Percentiles rank a stretch among this genome's conserved stretches.
These are phyloP conservation scores for Saccopteryx leptura DNA, from an alignment of 2,113 vertebrate genomes.

Conservation along the genomic window DNA sequence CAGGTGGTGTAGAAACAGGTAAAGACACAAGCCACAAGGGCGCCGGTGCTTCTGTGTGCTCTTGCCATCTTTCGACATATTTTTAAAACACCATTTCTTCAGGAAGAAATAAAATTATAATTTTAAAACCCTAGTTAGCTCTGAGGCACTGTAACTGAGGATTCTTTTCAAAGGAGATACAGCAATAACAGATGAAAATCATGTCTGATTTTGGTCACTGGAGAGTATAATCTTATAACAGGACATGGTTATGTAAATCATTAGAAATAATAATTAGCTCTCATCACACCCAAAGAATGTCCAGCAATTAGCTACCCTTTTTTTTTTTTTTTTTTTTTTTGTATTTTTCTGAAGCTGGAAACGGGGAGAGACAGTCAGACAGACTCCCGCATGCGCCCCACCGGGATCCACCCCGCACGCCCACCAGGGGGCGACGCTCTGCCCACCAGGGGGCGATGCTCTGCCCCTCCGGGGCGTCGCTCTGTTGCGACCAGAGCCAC, in stretches of 20 bases:
- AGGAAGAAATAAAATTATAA: constrained; percentile 8
- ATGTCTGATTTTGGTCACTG: not conserved
- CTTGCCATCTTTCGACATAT: not conserved
- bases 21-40: not conserved
- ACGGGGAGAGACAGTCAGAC: too few species aligned
- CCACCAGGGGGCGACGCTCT: too few species aligned
- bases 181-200: not conserved
- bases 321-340: too few species aligned
- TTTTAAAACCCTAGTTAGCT: not conserved
- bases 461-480: too few species aligned
- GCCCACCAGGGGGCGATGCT: too few species aligned
- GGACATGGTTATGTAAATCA: not conserved
- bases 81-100: not conserved
- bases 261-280: not conserved
- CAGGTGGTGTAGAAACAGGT: not conserved
- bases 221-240: not conserved
- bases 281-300: constrained; percentile 29
- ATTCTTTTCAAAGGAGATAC: not conserved
- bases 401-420: too few species aligned
- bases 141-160: not conserved
- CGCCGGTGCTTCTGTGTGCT: not conserved
- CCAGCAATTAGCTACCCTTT: not conserved
- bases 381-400: too few species aligned
- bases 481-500: too few species aligned
- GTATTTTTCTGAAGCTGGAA: too few species aligned